Base-by-base conservation (phyloP, 2,888 invertebrate genomes). In the Elgonia sp. region DNA sequence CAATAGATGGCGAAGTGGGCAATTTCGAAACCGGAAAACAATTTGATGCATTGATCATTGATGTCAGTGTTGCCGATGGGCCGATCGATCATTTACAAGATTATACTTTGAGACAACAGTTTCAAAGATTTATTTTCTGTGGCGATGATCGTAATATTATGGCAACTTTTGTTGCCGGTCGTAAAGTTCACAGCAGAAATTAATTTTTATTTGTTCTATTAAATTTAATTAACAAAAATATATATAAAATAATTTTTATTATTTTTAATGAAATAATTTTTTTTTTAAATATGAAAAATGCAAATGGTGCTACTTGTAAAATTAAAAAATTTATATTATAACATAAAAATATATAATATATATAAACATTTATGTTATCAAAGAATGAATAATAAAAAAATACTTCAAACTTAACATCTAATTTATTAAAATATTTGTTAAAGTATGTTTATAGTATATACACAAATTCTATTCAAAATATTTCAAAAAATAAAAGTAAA, bases 131-230 rank as follows among this genome's bases (percentile, higher is more conserved):
- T 92, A 95, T 98, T 87, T 97, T 97, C 92, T 94, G 96, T 16
- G 98, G 98, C 0, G 98, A 98, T 94, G 98, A 98, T 93, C 96
- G 98, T 87, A 98, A 98, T 94, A 97, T 98, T 87, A 83, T 93
- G 0, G 95, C 96, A 89, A 98, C 98, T 1, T 98, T 96, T 95
- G 97, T 98, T 2, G 96, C 96, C 84, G 98, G 98, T 6, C 95
- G 94, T 70, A 29, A 29, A 29, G 29, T 29, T 29, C 29, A 29
- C 29, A 29, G 29, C 29, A 29, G 29, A 29, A 29, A 29, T 29
- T 29, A 29, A 29, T 5, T 29, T 5, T 29, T 29, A 29, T 29
- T 29, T n/a, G n/a, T n/a, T 29, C 29, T 29, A 29, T 3, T 29
- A 29, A 29, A 29, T 29, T 29, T 29, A 29, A 29, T 29, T 5